phyloP scores from a whole-genome alignment of 2,888 invertebrate genomes.

The Pantelozetes paolii region DNA sequence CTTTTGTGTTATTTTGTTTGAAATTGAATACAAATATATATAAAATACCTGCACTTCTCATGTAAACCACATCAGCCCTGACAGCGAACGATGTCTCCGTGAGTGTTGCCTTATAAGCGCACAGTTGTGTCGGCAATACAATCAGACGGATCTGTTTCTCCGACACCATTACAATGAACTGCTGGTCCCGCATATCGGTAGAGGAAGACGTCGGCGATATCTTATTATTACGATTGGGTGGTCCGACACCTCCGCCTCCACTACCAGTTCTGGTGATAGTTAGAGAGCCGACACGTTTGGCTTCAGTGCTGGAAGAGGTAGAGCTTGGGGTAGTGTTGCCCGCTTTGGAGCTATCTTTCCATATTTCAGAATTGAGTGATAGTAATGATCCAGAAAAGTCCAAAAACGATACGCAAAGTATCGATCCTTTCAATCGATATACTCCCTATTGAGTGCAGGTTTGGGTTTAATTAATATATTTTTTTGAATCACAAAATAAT shows the following conservation, averaged over 20 bases:
- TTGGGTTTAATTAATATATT: background rate
- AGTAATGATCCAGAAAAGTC: conserved; percentile 91
- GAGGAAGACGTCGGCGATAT: conserved; percentile 45
- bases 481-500: too few species aligned
- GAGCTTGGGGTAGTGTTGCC: conserved; percentile 31
- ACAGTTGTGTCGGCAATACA: conserved; percentile 89
- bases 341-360: conserved; percentile 64
- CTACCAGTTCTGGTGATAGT: conserved; percentile 38
- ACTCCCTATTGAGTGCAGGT: conserved; percentile 55
- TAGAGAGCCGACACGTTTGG: conserved; percentile 37
- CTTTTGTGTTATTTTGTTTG: too few species aligned
- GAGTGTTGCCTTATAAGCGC: conserved; percentile 84
- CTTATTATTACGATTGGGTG: conserved; percentile 20
- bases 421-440: conserved; percentile 93
- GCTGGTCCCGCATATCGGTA: conserved; percentile 64
- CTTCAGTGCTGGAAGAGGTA: conserved; percentile 23
- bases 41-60: conserved; percentile 70
- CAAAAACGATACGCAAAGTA: conserved; percentile 89
- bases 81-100: conserved; percentile 87
- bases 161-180: conserved; percentile 86
- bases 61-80: conserved; percentile 80
- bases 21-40: too few species aligned
- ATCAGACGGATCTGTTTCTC: conserved; percentile 93
- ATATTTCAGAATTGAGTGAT: conserved; percentile 81
- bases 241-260: background rate